Percentiles rank a stretch among this genome's conserved stretches.
phyloP scores from a whole-genome alignment of 2,113 vertebrate genomes.

The Nipponia nippon region DNA sequence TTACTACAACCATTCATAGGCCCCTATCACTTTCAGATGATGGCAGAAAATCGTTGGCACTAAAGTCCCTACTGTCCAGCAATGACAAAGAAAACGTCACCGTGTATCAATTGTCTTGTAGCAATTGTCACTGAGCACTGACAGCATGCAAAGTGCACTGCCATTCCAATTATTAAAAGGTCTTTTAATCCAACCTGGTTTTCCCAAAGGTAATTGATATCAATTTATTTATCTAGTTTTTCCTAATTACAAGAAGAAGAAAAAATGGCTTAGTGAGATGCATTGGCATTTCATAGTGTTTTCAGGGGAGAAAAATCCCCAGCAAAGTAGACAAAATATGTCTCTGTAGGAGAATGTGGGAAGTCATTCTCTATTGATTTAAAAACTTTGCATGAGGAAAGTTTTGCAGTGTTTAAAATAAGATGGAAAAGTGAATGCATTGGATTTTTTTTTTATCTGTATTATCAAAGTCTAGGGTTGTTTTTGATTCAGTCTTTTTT shows the following conservation, averaged over 20 bases:
- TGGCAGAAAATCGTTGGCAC: slow-evolving; percentile 77
- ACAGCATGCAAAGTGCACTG: slow-evolving; percentile 46
- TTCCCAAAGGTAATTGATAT: slow-evolving; percentile 45
- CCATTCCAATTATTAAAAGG: slow-evolving; percentile 52
- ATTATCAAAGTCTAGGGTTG: slow-evolving; percentile 65
- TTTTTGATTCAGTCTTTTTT: slow-evolving; percentile 66
- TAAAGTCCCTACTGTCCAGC: slow-evolving; percentile 58
- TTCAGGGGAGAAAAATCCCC: background rate
- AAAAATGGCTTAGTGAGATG: slow-evolving; percentile 20
- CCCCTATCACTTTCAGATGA: slow-evolving; percentile 67
- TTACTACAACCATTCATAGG: slow-evolving; percentile 56
- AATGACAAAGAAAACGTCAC: slow-evolving; percentile 70
- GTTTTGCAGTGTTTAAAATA: slow-evolving; percentile 55
- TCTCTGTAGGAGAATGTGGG: background rate
- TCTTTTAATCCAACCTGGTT: slow-evolving; percentile 47
- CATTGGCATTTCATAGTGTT: slow-evolving; percentile 15
- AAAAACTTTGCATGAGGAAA: slow-evolving; percentile 43
- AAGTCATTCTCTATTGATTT: slow-evolving; percentile 50
- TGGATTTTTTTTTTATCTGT: slow-evolving; percentile 42
- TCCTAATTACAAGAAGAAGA: slow-evolving; percentile 53
- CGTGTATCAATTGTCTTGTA: slow-evolving; percentile 45
- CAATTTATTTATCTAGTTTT: slow-evolving; percentile 63
- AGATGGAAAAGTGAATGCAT: slow-evolving; percentile 56
- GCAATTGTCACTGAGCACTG: slow-evolving; percentile 46
- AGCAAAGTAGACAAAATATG: slow-evolving; percentile 21